A percentile compares a stretch with the other conserved stretches of the same genome.
Conservation (phyloP, 2,113 vertebrate species). For the Hydrochoerus hydrochaeris region DNA sequence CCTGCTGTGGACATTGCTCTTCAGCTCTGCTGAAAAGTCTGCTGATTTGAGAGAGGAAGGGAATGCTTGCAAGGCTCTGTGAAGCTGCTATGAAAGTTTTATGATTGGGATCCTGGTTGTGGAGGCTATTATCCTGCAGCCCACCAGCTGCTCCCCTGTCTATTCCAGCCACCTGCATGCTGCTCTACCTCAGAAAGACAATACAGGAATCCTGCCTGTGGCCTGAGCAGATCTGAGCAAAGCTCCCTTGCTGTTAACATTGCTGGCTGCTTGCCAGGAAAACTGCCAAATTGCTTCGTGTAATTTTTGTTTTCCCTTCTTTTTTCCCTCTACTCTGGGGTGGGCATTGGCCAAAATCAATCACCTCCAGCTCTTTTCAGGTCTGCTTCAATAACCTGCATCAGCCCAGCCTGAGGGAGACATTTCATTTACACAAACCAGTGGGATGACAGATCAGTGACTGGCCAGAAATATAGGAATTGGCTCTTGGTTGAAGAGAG, state of each 20-base stretch:
- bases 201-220: not conserved
- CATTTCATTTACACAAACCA: not conserved
- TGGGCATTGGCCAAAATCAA: slow-evolving; percentile 26
- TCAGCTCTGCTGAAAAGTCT: slow-evolving; percentile 19
- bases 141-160: not conserved
- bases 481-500: not conserved
- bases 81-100: slow-evolving; percentile 26
- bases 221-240: not conserved
- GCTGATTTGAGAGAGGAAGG: not conserved
- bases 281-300: not conserved
- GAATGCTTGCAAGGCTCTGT: not conserved
- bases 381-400: not conserved
- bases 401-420: not conserved
- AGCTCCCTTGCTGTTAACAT: not conserved
- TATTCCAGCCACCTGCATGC: fast-evolving
- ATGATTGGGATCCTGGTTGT: not conserved
- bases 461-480: not conserved
- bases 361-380: not conserved
- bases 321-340: not conserved
- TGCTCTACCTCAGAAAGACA: not conserved
- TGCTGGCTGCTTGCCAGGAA: not conserved
- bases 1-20: not conserved
- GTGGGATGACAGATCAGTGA: not conserved
- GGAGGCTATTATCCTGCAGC: not conserved
- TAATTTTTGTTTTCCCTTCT: slow-evolving; percentile 16